These are phyloP conservation scores for Pao palembangensis DNA, from an alignment of 2,113 vertebrate species.

Conservation along the genomic window DNA sequence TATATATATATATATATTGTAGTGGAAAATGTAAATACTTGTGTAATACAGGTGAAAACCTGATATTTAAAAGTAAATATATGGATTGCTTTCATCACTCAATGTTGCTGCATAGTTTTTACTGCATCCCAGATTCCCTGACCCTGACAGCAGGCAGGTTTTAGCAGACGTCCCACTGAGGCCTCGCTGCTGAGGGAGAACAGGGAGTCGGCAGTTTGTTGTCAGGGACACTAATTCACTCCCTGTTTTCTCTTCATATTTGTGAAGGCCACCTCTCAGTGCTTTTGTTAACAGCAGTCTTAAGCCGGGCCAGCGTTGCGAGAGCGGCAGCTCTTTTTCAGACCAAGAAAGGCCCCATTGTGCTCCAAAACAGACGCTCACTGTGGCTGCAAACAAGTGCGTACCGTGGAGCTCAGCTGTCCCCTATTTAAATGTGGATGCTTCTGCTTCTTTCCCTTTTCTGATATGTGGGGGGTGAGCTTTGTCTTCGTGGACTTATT, in stretches of 20 bases:
- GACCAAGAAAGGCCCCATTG: slow-evolving; percentile 54
- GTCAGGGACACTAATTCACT: slow-evolving; percentile 32
- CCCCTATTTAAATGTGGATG: no score
- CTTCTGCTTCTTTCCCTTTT: no score
- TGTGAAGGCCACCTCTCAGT: slow-evolving; percentile 43
- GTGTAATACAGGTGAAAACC: no score
- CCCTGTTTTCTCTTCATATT: slow-evolving; percentile 34
- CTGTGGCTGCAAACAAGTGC: background rate
- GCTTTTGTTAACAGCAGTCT: slow-evolving; percentile 49
- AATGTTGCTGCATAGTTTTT: background rate
- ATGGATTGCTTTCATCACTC: no score
- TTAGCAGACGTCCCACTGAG: slow-evolving; percentile 14
- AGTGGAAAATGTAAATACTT: no score
- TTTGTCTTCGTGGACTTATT: no score
- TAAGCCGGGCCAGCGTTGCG: slow-evolving; percentile 45
- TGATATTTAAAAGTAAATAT: no score
- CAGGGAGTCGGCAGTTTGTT: slow-evolving; percentile 8
- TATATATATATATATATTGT: no score
- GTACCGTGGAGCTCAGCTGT: no score
- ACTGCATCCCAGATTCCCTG: slow-evolving; percentile 3
- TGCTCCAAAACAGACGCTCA: slow-evolving; percentile 34
- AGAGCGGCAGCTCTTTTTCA: slow-evolving; percentile 40
- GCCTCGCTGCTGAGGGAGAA: slow-evolving; percentile 1
- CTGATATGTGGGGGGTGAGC: no score
- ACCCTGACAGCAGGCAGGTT: slow-evolving; percentile 30